Evolutionary conservation across 2,888 invertebrate genomes (phyloP).

Genomic region (Oasisia sp.): DNA sequence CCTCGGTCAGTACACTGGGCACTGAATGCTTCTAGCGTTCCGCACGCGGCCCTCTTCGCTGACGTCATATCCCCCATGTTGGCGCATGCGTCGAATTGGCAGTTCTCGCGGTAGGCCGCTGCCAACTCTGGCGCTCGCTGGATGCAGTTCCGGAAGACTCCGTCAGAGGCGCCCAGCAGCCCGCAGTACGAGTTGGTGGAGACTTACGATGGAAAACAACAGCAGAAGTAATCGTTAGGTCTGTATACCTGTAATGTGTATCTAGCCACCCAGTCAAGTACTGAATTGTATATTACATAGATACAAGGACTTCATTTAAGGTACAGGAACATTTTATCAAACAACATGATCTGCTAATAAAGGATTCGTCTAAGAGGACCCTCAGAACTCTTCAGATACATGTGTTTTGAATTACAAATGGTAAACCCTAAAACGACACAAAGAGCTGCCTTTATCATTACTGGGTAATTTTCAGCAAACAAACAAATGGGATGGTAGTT

Average conservation of each 20-base stretch:
- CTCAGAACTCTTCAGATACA: no score
- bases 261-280: not conserved
- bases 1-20: not conserved
- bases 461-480: no score
- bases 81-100: not conserved
- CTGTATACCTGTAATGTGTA: no score
- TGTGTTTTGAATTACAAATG: no score
- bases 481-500: no score
- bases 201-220: not conserved
- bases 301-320: not conserved
- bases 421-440: no score
- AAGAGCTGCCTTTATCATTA: no score
- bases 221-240: no score
- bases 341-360: not conserved
- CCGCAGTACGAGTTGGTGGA: not conserved
- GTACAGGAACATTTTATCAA: not conserved
- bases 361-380: not conserved
- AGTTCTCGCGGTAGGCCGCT: not conserved
- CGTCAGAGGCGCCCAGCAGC: not conserved
- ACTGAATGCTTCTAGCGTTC: not conserved
- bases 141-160: slow-evolving; percentile 1
- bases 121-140: not conserved
- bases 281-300: not conserved
- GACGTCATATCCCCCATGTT: not conserved
- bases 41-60: not conserved